Conservation (phyloP, 2,888 invertebrate species). For the Amphiduros pacificus region DNA sequence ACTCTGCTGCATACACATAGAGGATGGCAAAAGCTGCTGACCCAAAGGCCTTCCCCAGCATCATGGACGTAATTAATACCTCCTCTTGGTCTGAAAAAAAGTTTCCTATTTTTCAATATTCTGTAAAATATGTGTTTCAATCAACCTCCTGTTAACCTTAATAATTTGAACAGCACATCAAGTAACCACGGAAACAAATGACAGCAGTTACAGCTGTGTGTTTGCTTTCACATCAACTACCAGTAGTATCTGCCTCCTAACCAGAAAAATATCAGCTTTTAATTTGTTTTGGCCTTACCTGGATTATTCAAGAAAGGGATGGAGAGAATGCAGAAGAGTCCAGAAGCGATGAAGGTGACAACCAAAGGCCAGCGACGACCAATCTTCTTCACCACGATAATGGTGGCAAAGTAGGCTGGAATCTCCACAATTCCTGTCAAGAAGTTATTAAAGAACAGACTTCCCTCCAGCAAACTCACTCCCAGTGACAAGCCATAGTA, state of each 20-base stretch:
- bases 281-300: too few relatives aligned
- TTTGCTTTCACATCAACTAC: too few relatives aligned
- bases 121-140: too few relatives aligned
- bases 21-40: conserved; percentile 6
- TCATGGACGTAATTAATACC: conserved; percentile 4
- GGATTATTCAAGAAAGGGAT: conserved; percentile 18
- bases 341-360: conserved; percentile 10
- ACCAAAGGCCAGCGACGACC: conserved; percentile 12
- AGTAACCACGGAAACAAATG: too few relatives aligned
- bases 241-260: too few relatives aligned
- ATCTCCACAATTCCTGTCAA: conserved; percentile 21
- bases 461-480: conserved; percentile 17
- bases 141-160: too few relatives aligned
- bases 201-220: too few relatives aligned
- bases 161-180: too few relatives aligned
- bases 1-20: conserved; percentile 10
- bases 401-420: conserved; percentile 15
- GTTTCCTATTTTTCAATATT: too few relatives aligned
- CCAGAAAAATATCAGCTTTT: too few relatives aligned
- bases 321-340: conserved; percentile 10
- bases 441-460: conserved; percentile 24
- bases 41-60: conserved; percentile 5
- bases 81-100: too few relatives aligned
- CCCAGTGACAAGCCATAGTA: conserved; percentile 25
- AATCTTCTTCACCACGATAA: conserved; percentile 1